Percentiles rank a stretch among this genome's conserved stretches.
phyloP scores from a whole-genome alignment of 2,113 vertebrate genomes.

The Tauraco erythrolophus region DNA sequence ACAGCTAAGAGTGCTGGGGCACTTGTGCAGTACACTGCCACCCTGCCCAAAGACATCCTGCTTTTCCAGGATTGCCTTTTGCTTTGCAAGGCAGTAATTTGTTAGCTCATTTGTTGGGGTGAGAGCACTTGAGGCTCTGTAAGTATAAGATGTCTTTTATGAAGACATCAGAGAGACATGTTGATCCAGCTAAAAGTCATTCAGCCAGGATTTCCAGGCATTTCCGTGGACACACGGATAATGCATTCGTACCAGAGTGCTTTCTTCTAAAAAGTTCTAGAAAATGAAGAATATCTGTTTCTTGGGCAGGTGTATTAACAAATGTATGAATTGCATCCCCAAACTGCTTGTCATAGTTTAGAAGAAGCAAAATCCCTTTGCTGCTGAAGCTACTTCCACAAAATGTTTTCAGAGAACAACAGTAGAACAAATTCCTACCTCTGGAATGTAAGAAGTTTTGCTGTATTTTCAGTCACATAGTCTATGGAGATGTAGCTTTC shows the following conservation, averaged over 20 bases:
- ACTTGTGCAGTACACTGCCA: neutral
- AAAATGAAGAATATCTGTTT: fast-evolving
- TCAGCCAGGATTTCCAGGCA: neutral
- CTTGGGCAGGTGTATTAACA: neutral
- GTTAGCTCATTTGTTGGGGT: neutral
- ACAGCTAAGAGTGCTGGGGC: neutral
- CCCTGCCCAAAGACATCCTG: neutral
- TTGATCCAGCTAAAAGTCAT: neutral
- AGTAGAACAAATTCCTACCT: neutral
- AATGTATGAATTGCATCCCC: neutral
- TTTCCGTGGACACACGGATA: neutral
- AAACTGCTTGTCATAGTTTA: neutral
- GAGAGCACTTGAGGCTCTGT: neutral
- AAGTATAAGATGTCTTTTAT: neutral
- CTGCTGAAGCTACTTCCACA: neutral
- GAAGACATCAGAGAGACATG: neutral
- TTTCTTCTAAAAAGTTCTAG: neutral
- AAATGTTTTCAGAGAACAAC: neutral
- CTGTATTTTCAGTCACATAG: neutral
- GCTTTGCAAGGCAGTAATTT: neutral
- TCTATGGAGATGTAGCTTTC: neutral
- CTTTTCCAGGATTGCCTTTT: neutral
- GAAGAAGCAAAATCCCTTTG: neutral
- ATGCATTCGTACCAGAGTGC: neutral
- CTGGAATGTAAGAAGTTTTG: neutral